phyloP scores from a whole-genome alignment of 2,797 vertebrate genomes.

The Tolypeutes matacus region DNA sequence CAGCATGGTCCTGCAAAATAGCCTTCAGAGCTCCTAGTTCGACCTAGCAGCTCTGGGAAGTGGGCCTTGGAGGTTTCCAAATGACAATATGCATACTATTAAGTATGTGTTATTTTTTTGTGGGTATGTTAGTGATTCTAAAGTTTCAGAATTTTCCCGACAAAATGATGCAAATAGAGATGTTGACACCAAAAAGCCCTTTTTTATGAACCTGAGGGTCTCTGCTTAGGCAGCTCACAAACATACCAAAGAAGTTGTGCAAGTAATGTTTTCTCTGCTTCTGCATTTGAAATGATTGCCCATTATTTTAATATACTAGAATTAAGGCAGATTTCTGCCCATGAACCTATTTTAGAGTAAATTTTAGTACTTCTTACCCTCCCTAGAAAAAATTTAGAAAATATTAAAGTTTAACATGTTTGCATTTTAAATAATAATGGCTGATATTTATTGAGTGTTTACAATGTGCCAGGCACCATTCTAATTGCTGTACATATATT shows the following conservation, averaged over 20 bases:
- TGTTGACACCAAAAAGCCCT: background rate
- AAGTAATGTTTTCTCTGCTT: background rate
- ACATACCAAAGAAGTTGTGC: background rate
- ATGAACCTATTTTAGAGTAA: background rate
- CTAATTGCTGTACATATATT: background rate
- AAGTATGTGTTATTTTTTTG: background rate
- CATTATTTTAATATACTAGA: background rate
- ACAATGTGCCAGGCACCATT: background rate
- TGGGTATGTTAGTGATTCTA: background rate
- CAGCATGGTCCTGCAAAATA: background rate
- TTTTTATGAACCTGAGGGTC: background rate
- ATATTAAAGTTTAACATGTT: background rate
- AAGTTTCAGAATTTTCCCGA: background rate
- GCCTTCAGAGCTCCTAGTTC: background rate
- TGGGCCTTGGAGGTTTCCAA: background rate
- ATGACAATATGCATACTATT: background rate
- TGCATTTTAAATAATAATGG: background rate
- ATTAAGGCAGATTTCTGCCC: background rate
- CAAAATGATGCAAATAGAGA: background rate
- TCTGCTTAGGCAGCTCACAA: background rate
- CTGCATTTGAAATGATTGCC: constrained; percentile 5
- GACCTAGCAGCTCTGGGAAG: background rate
- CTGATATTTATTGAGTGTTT: background rate
- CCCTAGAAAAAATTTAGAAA: background rate
- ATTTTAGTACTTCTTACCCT: constrained; percentile 8